A percentile compares a stretch with the other conserved stretches of the same genome.
Evolutionary conservation across 1,140 invertebrate genomes (phyloP).

Genomic region (Alviniconcha marisindica): DNA sequence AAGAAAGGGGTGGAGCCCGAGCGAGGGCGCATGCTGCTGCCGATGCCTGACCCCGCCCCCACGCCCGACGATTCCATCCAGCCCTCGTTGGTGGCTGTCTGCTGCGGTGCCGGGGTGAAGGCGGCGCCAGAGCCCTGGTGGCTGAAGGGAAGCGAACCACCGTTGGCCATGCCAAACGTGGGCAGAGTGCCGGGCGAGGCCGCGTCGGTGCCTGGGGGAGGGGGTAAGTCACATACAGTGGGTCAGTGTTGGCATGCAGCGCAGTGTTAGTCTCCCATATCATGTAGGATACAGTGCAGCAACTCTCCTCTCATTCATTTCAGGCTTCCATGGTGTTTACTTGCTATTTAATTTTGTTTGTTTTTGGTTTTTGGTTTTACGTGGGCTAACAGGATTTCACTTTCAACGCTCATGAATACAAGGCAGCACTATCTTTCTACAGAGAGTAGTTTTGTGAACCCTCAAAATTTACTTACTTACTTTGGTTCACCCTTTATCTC

Average conservation of each 20-base stretch:
- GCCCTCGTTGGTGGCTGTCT: neutral
- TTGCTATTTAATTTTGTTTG: too few relatives aligned
- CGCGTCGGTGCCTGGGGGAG: constrained; percentile 19
- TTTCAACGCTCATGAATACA: too few relatives aligned
- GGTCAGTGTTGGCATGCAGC: neutral
- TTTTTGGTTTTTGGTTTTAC: too few relatives aligned
- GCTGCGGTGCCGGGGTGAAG: neutral
- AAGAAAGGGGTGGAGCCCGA: constrained; percentile 45
- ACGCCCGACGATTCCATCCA: constrained; percentile 17
- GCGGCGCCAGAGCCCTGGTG: neutral
- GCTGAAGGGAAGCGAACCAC: neutral
- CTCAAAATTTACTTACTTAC: too few relatives aligned
- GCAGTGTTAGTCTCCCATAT: neutral
- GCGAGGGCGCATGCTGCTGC: constrained; percentile 36
- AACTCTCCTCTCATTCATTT: too few relatives aligned
- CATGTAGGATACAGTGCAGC: too few relatives aligned
- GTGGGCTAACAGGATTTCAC: too few relatives aligned
- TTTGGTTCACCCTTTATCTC: too few relatives aligned
- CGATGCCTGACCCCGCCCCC: neutral
- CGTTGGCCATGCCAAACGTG: neutral
- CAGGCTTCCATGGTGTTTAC: too few relatives aligned
- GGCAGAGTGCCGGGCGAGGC: neutral
- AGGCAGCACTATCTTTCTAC: too few relatives aligned
- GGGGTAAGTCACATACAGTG: neutral
- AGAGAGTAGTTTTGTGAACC: too few relatives aligned